Evolutionary conservation across 1,140 invertebrate genomes (phyloP), one percentile per base, ranked within the genome.

Genomic region (Branchinecta lynchi): DNA sequence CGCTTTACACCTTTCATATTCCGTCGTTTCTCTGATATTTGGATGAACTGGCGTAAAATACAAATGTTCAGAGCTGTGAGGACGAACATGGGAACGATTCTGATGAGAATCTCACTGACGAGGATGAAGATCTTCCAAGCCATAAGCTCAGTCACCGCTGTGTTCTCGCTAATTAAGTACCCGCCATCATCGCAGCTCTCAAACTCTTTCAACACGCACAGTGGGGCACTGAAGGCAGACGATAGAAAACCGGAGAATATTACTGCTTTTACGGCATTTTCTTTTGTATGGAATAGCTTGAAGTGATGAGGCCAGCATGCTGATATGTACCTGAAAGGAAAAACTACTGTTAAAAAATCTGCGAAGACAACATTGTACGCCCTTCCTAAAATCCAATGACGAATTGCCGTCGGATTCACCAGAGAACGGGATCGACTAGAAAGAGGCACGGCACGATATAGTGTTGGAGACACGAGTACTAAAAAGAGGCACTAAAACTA

Each of bases 251-350:
- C 80, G 43, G 78, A 76, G 8, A 74, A 65, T 0, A 72, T 70
- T 32, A 81, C 80, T 3, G 77, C 74, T 10, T 75, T 71, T 32
- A 74, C 73, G 12, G 79, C 77, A 32, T 76, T 76, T 17, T 72
- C 68, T 3, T 73, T 71, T 9, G 77, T 80, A 72, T 80, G 78
- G 8, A 80, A 74, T 44, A 76, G 76, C 46, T 76, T 76, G 68
- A 78, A 80, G 46, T 77, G 75, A 0, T 77, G 76, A 8, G 80
- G 79, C 43, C 77, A 73, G 70, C 78, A 80, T 7, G 80, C 78
- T 3, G 79, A 79, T 6, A 77, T 76, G 71, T 79, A 80, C 6
- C 69, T 70, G 45, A 8, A 60, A 6, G n/a, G 32, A 69, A 20
- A 68, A 44, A 10, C 5, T 15, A 6, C 17, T 60, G 6, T 3